phyloP scores from a whole-genome alignment of 2,888 invertebrate genomes.

The Eupithecia dodoneata region DNA sequence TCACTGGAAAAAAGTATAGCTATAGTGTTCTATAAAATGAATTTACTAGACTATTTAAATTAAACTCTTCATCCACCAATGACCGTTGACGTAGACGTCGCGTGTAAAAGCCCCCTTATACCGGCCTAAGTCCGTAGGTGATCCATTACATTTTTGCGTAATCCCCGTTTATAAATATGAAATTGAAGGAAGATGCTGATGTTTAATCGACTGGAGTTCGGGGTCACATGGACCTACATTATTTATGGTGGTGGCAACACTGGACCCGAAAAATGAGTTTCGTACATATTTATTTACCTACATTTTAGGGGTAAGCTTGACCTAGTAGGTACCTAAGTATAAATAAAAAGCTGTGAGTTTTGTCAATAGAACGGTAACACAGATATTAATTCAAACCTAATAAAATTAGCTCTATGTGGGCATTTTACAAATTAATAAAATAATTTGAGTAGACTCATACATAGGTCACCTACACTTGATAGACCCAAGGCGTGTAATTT shows the following conservation, averaged over 20 bases:
- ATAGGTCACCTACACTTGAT: too few relatives aligned
- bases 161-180: constrained; percentile 84
- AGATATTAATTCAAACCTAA: too few relatives aligned
- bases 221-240: constrained; percentile 66
- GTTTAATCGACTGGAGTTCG: constrained; percentile 84
- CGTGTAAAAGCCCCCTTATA: constrained; percentile 37
- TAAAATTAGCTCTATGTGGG: too few relatives aligned
- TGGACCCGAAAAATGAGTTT: constrained; percentile 51
- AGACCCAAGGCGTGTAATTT: too few relatives aligned
- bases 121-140: constrained; percentile 80
- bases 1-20: background rate
- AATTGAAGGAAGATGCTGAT: constrained; percentile 83
- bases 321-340: too few relatives aligned
- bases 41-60: background rate
- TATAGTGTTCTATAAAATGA: too few relatives aligned
- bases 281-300: constrained; percentile 36
- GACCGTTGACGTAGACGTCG: background rate
- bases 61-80: background rate
- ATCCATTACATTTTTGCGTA: constrained; percentile 85
- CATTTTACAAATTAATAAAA: too few relatives aligned
- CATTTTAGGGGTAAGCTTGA: background rate
- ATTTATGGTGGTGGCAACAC: constrained; percentile 72
- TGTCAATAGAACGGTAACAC: too few relatives aligned
- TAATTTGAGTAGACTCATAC: too few relatives aligned
- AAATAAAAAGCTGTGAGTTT: too few relatives aligned